phyloP scores from a whole-genome alignment of 2,888 invertebrate species.

The Theretra japonica region DNA sequence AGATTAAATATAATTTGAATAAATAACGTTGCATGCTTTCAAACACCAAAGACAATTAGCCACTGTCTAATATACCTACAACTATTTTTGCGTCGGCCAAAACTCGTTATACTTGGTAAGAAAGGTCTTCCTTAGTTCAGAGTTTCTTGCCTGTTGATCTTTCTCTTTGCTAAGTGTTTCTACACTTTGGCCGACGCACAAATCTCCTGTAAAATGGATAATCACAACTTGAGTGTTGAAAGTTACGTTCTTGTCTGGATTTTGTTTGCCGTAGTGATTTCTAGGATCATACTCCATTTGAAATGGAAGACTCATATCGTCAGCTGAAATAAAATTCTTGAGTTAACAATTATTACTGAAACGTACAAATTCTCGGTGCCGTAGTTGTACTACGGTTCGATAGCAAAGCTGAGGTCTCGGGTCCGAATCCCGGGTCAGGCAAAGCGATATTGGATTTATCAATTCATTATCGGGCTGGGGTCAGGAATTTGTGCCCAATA shows the following conservation, averaged over 20 bases:
- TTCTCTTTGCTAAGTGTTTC: constrained; percentile 87
- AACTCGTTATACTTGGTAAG: constrained; percentile 78
- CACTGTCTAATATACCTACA: background rate
- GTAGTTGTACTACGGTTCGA: no score
- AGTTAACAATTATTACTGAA: no score
- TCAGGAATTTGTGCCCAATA: no score
- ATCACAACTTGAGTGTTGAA: constrained; percentile 85
- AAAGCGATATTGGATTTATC: no score
- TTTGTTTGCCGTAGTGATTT: constrained; percentile 66
- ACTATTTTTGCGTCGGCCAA: constrained; percentile 77
- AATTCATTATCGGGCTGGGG: no score
- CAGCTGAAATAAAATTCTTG: constrained; percentile 47
- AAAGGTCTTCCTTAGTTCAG: constrained; percentile 85
- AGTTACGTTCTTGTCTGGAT: constrained; percentile 75
- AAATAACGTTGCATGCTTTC: constrained; percentile 4
- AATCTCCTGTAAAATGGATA: constrained; percentile 86
- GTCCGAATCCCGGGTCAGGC: no score
- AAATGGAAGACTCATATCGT: constrained; percentile 62
- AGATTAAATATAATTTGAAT: constrained; percentile 18
- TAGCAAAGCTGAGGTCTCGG: no score
- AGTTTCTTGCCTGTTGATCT: constrained; percentile 87
- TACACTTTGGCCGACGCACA: constrained; percentile 80
- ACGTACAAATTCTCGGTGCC: no score
- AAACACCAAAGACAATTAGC: constrained; percentile 19
- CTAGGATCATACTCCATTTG: constrained; percentile 68